Evolutionary conservation across 1,140 invertebrate species (phyloP).

Genomic region (Anoplolepis gracilipes): DNA sequence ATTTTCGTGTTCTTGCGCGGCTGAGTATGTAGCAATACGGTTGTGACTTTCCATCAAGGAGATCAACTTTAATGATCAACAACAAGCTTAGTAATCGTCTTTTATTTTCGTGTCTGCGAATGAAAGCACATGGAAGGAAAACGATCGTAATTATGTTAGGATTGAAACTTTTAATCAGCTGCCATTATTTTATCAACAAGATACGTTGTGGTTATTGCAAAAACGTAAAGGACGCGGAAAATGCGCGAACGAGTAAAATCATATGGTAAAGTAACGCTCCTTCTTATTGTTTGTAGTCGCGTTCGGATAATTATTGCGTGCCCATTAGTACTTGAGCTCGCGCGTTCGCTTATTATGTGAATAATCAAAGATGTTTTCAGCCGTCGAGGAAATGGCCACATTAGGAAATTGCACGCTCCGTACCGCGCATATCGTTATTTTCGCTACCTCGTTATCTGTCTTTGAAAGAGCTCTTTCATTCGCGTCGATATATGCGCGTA

Average conservation of each 20-base stretch:
- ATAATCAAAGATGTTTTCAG: slow-evolving; percentile 75
- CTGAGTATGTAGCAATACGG: neutral
- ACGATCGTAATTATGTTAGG: neutral
- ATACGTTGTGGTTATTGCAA: slow-evolving; percentile 9
- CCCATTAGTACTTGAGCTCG: slow-evolving; percentile 53
- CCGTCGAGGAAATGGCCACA: slow-evolving; percentile 60
- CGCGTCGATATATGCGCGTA: slow-evolving; percentile 4
- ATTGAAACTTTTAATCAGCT: slow-evolving; percentile 57
- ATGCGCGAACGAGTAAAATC: slow-evolving; percentile 27
- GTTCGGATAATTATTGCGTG: slow-evolving; percentile 60
- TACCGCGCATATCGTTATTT: slow-evolving; percentile 42
- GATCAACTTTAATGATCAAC: slow-evolving; percentile 42
- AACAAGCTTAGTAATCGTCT: slow-evolving; percentile 12
- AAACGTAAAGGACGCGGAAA: neutral
- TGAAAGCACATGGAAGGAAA: neutral
- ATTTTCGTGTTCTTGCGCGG: slow-evolving; percentile 30
- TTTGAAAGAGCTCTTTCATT: slow-evolving; percentile 48
- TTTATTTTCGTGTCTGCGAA: slow-evolving; percentile 1
- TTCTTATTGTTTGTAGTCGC: slow-evolving; percentile 20
- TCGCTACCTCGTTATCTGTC: slow-evolving; percentile 56
- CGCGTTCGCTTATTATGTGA: slow-evolving; percentile 28
- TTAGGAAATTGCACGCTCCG: slow-evolving; percentile 72
- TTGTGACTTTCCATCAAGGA: slow-evolving; percentile 20
- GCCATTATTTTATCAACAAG: slow-evolving; percentile 31
- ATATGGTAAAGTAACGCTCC: neutral